A percentile compares a stretch with the other conserved stretches of the same genome.
These are phyloP conservation scores for Chelonoidis abingdonii DNA, from an alignment of 2,113 vertebrate genomes.

Conservation along the genomic window DNA sequence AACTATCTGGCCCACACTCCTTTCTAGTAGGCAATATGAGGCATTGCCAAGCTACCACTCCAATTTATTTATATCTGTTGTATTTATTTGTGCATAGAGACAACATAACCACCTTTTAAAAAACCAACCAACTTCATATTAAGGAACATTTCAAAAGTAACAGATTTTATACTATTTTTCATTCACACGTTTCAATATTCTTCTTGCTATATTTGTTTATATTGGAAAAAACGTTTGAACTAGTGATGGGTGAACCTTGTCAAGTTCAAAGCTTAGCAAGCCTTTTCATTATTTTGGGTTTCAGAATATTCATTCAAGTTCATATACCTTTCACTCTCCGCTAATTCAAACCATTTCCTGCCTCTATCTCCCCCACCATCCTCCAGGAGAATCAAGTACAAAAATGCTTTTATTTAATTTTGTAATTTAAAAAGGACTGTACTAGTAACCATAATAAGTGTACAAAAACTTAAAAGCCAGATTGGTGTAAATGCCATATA, in stretches of 20 bases:
- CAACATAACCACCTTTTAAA: neutral
- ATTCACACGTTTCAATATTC: neutral
- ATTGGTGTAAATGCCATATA: neutral
- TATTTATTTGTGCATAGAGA: neutral
- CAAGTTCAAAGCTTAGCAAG: neutral
- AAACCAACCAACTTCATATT: neutral
- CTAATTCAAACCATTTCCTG: conserved; percentile 34
- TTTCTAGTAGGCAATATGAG: neutral
- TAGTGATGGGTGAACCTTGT: neutral
- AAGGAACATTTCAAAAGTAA: neutral
- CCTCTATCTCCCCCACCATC: neutral
- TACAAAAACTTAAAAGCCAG: conserved; percentile 4
- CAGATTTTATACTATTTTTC: neutral
- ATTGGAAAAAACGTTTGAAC: neutral
- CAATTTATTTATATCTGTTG: neutral
- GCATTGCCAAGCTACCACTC: neutral
- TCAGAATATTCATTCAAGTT: neutral
- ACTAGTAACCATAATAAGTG: neutral
- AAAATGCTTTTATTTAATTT: neutral
- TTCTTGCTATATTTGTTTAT: neutral
- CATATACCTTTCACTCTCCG: neutral
- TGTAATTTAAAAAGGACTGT: neutral
- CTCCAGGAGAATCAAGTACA: neutral
- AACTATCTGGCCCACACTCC: neutral
- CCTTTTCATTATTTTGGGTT: neutral